Base-by-base conservation (phyloP, 2,888 invertebrate species). In the Acanthococcus lagerstroemiae region DNA sequence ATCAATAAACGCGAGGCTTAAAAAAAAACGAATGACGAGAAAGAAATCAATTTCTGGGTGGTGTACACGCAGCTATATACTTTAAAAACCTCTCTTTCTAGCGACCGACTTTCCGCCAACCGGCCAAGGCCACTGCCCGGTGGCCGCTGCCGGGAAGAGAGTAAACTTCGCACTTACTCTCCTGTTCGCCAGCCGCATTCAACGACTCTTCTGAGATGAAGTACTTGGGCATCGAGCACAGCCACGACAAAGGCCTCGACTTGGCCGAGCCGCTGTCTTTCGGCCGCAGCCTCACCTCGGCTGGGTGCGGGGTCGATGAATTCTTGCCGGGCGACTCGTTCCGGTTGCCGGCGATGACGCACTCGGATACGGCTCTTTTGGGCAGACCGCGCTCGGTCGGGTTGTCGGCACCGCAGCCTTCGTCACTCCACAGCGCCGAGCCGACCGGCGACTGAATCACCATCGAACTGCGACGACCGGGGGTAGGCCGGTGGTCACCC, bases 241-340 rank as follows among this genome's bases (percentile, higher is more conserved):
- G 61, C 72, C 71, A 72, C 7, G 71, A 72, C 15, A 71, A 70
- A n/a, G 72, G 72, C 45, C 71, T 67, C 22, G 71, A 70, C 30
- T 52, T 50, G 7, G 70, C 22, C 69, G 61, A 9, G 69, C n/a
- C 25, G 55, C 24, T 25, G 37, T 37, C 37, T 37, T 37, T 37
- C 37, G 37, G 37, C 12, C 37, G 37, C 12, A 37, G 24, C 24
- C 24, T 55, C 44, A 15, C 58, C 55, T 24, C 65, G 56, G 17
- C 70, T 48, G 37, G 58, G 60, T 17, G 66, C 68, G 44, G 45
- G 12, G 15, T 30, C n/a, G n/a, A n/a, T n/a, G n/a, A n/a, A 6
- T 46, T 57, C 19, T 54, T 54, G 21, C 22, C 15, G 44, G 44
- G 21, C 50, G 9, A 9, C 15, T 37, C 37, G 37, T 37, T n/a